Percentiles rank a stretch among this genome's conserved stretches.
phyloP scores from a whole-genome alignment of 2,888 invertebrate genomes.

The Ennomos erosarius region DNA sequence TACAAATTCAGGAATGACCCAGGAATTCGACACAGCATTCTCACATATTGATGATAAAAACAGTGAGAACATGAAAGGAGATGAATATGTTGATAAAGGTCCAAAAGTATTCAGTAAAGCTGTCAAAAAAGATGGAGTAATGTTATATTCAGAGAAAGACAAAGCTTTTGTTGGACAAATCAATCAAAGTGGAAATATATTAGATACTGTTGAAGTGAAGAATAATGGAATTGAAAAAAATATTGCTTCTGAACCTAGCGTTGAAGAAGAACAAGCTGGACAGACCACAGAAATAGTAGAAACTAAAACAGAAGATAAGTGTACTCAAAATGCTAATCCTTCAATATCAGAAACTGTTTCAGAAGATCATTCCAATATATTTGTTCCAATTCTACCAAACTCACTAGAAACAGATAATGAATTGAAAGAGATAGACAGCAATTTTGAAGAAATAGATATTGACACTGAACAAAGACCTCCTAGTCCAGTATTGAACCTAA shows the following conservation, averaged over 20 bases:
- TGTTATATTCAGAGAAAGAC: no score
- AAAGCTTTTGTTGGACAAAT: no score
- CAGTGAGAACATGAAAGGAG: slow-evolving; percentile 21
- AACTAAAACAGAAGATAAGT: background rate
- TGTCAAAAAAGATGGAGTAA: no score
- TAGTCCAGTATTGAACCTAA: slow-evolving; percentile 61
- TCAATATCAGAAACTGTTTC: slow-evolving; percentile 5
- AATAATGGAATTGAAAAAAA: no score
- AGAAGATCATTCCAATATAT: slow-evolving; percentile 12
- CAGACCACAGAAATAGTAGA: background rate
- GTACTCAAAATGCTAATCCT: background rate
- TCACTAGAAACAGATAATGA: background rate
- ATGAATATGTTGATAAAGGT: slow-evolving; percentile 5
- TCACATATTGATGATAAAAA: slow-evolving; percentile 14
- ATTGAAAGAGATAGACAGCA: slow-evolving; percentile 3
- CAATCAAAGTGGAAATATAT: no score
- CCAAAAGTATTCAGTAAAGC: background rate
- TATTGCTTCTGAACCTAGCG: background rate
- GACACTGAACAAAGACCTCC: slow-evolving; percentile 38
- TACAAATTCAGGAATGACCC: slow-evolving; percentile 54
- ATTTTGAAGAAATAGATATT: slow-evolving; percentile 15
- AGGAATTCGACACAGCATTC: slow-evolving; percentile 65
- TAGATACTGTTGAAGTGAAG: no score
- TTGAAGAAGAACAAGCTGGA: background rate
- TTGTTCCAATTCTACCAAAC: slow-evolving; percentile 3